phyloP scores from a whole-genome alignment of 1,140 invertebrate genomes.

The Monomorium pharaonis region DNA sequence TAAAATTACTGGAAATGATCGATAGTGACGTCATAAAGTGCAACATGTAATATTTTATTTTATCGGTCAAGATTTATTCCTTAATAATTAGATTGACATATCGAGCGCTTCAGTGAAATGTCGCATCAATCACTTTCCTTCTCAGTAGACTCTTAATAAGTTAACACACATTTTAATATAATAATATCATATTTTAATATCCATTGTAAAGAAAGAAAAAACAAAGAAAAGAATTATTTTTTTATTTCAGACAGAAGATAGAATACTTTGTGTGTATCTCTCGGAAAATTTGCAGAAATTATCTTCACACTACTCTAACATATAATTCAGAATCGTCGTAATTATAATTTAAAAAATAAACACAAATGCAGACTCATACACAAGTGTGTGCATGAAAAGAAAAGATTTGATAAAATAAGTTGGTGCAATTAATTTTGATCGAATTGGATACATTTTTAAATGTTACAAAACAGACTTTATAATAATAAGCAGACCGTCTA shows the following conservation, averaged over 20 bases:
- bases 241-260: not conserved
- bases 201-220: not conserved
- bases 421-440: not conserved
- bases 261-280: not conserved
- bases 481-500: not conserved
- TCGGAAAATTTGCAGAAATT: not conserved
- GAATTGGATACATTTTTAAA: not conserved
- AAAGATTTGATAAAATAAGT: not conserved
- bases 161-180: not conserved
- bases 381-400: not conserved
- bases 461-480: not conserved
- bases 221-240: not conserved
- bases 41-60: not conserved
- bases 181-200: too few relatives aligned
- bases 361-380: not conserved
- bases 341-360: not conserved
- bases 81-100: not conserved
- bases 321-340: not conserved
- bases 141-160: not conserved
- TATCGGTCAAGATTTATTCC: not conserved
- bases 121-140: not conserved
- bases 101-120: not conserved
- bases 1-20: constrained; percentile 34
- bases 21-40: not conserved
- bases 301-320: not conserved